A percentile compares a stretch with the other conserved stretches of the same genome.
These are phyloP conservation scores for Lacerta bilineata DNA, from an alignment of 2,797 vertebrate species.

Conservation along the genomic window DNA sequence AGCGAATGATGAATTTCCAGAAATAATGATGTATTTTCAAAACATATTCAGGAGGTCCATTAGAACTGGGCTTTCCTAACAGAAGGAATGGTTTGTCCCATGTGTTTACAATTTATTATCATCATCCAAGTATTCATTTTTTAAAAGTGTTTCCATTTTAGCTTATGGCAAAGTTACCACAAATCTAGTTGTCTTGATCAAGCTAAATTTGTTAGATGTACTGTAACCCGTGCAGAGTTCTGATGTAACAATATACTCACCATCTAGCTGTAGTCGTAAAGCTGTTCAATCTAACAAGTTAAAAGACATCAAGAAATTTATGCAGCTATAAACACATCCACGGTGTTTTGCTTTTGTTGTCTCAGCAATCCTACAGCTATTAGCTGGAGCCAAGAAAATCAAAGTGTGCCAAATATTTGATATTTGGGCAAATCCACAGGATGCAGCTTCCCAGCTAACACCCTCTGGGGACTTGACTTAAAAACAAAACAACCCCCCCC, in stretches of 20 bases:
- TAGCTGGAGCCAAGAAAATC: slow-evolving; percentile 25
- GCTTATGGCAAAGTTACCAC: neutral
- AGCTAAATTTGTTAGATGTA: neutral
- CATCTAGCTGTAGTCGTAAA: neutral
- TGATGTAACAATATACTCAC: slow-evolving; percentile 28
- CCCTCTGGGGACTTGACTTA: slow-evolving; percentile 17
- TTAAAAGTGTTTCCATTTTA: neutral
- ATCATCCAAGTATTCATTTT: neutral
- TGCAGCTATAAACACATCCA: neutral
- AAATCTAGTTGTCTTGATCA: neutral
- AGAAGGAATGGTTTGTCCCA: neutral
- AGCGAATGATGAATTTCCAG: neutral
- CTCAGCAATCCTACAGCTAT: slow-evolving; percentile 31
- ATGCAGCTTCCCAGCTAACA: slow-evolving; percentile 5
- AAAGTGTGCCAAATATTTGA: slow-evolving; percentile 24
- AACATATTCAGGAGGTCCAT: neutral
- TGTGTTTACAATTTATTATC: neutral
- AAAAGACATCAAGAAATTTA: neutral
- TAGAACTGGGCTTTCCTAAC: neutral
- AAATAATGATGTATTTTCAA: neutral
- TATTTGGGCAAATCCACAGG: slow-evolving; percentile 28
- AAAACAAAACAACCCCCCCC: neutral
- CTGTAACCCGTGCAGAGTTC: neutral
- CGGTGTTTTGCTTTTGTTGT: slow-evolving; percentile 27
- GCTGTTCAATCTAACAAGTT: slow-evolving; percentile 25